These are phyloP conservation scores for Sprattus sprattus DNA, from an alignment of 2,113 vertebrate species.

Conservation along the genomic window DNA sequence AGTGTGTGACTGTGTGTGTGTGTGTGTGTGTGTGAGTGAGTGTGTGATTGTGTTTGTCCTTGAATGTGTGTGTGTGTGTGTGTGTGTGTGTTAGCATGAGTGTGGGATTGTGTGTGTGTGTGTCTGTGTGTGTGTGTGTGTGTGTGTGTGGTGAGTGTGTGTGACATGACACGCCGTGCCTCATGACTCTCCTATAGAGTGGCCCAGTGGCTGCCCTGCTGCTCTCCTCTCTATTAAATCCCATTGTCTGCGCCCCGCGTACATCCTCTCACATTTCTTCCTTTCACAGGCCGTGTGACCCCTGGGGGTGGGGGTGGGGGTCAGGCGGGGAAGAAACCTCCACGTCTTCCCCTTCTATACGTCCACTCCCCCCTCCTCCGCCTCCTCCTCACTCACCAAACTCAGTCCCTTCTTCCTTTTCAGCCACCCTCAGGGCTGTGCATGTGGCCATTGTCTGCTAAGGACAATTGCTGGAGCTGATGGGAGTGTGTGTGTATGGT, in stretches of 20 bases:
- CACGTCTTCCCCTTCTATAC: background rate
- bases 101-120: background rate
- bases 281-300: background rate
- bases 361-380: background rate
- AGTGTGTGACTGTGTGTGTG: too few species aligned
- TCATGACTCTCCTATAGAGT: background rate
- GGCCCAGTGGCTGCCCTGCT: background rate
- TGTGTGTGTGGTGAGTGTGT: background rate
- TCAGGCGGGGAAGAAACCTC: background rate
- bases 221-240: background rate
- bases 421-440: background rate
- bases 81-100: background rate
- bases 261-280: conserved; percentile 15
- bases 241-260: background rate
- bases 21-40: background rate
- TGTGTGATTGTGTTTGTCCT: background rate
- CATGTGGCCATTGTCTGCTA: conserved; percentile 6
- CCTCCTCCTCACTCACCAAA: background rate
- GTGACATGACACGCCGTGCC: background rate
- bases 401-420: background rate
- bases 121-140: background rate
- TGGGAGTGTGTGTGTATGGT: background rate
- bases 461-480: background rate
- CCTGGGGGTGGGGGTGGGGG: background rate
- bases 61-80: background rate